Evolutionary conservation across 2,113 vertebrate species (phyloP).

Genomic region (Ellobius talpinus): DNA sequence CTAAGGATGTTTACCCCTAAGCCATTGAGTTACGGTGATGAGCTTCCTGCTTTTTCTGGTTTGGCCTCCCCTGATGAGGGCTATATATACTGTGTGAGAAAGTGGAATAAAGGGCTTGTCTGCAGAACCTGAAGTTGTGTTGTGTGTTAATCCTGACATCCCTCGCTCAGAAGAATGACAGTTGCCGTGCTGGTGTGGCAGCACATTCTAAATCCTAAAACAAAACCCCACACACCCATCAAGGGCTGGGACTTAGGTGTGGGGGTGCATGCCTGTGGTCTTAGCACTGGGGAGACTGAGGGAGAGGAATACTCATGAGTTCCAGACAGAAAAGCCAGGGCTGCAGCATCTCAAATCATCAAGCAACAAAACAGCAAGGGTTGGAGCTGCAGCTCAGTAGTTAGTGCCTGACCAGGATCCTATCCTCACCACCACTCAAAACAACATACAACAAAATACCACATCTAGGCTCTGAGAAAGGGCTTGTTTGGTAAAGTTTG

Average conservation of each 20-base stretch:
- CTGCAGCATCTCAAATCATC: neutral
- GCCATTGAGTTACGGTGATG: no score
- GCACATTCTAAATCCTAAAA: neutral
- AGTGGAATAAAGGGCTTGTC: no score
- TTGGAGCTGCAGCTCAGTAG: neutral
- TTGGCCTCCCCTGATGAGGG: no score
- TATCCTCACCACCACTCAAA: neutral
- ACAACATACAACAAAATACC: no score
- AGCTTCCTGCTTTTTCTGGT: no score
- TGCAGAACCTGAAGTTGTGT: no score
- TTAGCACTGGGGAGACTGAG: neutral
- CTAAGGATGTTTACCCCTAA: no score
- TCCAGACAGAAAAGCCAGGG: neutral
- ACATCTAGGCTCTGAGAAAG: neutral
- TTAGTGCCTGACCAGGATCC: neutral
- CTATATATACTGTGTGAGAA: no score
- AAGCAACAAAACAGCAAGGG: neutral
- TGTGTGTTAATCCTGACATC: no score
- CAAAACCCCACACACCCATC: neutral
- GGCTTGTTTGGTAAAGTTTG: no score
- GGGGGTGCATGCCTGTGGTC: neutral
- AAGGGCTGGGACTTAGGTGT: neutral
- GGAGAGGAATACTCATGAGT: neutral
- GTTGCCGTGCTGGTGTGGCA: no score
- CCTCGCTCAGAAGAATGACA: no score